Evolutionary conservation across 1,140 invertebrate genomes (phyloP).

Genomic region (Eueides isabella): DNA sequence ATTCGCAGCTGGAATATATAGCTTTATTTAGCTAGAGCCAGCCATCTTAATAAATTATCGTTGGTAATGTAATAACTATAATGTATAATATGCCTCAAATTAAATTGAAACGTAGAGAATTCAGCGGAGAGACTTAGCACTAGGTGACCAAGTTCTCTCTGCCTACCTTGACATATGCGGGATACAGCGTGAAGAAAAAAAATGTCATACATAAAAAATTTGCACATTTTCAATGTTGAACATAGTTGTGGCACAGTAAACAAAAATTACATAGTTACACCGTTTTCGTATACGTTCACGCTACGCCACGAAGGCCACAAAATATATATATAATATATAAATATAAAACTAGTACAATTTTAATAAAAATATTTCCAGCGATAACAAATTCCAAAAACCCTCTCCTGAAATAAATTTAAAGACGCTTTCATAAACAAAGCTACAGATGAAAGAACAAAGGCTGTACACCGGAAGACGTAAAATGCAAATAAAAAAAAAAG

Average conservation of each 20-base stretch:
- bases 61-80: not conserved
- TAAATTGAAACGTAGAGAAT: no score
- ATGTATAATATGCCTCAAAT: no score
- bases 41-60: not conserved
- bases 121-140: no score
- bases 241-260: no score
- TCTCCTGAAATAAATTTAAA: not conserved
- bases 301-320: no score
- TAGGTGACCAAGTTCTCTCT: no score
- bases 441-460: conserved; percentile 3
- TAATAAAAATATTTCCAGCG: not conserved
- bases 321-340: not conserved
- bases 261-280: no score
- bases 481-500: not conserved
- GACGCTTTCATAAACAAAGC: conserved; percentile 10
- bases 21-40: not conserved
- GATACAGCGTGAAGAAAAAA: no score
- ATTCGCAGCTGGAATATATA: conserved; percentile 1
- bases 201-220: no score
- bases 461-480: conserved; percentile 9
- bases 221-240: no score
- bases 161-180: no score
- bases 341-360: not conserved
- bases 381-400: not conserved
- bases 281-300: no score